These are phyloP conservation scores for Agrochola litura DNA, from an alignment of 2,888 invertebrate species.

Conservation along the genomic window DNA sequence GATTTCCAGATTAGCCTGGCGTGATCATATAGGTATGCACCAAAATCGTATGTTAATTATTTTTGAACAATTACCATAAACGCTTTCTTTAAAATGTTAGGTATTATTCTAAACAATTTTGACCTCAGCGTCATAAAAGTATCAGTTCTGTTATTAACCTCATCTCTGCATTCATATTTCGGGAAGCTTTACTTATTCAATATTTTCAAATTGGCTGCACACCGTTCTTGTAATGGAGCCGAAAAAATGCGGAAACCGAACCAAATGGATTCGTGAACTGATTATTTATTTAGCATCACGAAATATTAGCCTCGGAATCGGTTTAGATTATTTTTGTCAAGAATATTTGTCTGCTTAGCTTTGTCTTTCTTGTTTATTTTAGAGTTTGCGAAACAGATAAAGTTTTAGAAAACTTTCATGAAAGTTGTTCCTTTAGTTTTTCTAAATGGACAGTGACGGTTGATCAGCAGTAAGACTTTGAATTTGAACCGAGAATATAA, in stretches of 20 bases:
- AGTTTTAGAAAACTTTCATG: too few relatives aligned
- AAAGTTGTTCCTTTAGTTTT: neutral
- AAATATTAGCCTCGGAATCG: slow-evolving; percentile 73
- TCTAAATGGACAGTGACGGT: neutral
- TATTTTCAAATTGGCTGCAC: slow-evolving; percentile 88
- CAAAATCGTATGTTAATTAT: neutral
- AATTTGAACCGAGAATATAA: neutral
- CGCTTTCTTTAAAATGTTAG: neutral
- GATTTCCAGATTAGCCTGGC: neutral
- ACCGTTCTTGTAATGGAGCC: slow-evolving; percentile 83
- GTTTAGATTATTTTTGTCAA: slow-evolving; percentile 56
- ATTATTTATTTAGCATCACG: slow-evolving; percentile 84
- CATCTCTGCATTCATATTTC: slow-evolving; percentile 80
- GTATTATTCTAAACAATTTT: neutral
- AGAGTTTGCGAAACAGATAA: neutral
- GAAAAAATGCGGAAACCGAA: slow-evolving; percentile 84
- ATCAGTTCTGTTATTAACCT: slow-evolving; percentile 45
- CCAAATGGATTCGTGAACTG: slow-evolving; percentile 85
- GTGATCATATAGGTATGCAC: neutral
- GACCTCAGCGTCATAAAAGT: neutral
- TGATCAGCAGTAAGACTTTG: neutral
- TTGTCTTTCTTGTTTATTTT: neutral
- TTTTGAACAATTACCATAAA: neutral
- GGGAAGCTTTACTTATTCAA: slow-evolving; percentile 87
- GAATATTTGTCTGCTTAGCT: slow-evolving; percentile 27